These are phyloP conservation scores for Volucella inflata DNA, from an alignment of 2,888 invertebrate species.

Conservation along the genomic window DNA sequence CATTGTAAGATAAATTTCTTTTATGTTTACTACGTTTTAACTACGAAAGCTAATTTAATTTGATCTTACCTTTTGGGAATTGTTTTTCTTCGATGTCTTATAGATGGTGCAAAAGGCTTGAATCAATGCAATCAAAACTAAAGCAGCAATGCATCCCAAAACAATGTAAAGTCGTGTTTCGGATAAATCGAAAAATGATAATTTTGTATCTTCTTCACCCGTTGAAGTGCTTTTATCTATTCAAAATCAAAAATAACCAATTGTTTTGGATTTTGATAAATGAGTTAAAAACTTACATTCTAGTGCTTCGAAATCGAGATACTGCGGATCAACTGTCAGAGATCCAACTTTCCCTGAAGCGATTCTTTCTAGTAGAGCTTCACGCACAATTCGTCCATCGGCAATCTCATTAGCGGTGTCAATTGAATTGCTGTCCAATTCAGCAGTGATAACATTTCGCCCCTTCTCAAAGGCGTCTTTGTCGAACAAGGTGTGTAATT, in stretches of 20 bases:
- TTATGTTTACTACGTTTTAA: background rate
- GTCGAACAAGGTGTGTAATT: constrained; percentile 90
- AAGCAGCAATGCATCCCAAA: constrained; percentile 91
- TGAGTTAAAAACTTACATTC: constrained; percentile 86
- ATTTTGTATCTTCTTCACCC: constrained; percentile 82
- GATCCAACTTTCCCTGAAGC: constrained; percentile 90
- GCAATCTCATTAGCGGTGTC: constrained; percentile 74
- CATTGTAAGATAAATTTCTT: constrained; percentile 1
- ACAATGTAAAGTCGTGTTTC: constrained; percentile 92
- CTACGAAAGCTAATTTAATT: background rate
- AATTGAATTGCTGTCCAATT: constrained; percentile 76
- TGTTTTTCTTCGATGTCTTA: constrained; percentile 86
- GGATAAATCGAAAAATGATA: constrained; percentile 87
- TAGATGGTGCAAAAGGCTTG: constrained; percentile 94
- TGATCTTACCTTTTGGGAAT: constrained; percentile 88
- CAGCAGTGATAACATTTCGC: constrained; percentile 82
- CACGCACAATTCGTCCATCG: constrained; percentile 84
- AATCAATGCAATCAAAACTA: constrained; percentile 90
- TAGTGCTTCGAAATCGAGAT: constrained; percentile 89
- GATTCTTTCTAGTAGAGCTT: constrained; percentile 88
- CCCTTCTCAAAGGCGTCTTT: constrained; percentile 87
- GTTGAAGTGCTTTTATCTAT: constrained; percentile 76
- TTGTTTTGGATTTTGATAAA: background rate
- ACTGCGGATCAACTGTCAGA: constrained; percentile 92
- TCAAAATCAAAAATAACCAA: background rate